Conservation (phyloP, 2,113 vertebrate genomes). For the Anhinga rufa region DNA sequence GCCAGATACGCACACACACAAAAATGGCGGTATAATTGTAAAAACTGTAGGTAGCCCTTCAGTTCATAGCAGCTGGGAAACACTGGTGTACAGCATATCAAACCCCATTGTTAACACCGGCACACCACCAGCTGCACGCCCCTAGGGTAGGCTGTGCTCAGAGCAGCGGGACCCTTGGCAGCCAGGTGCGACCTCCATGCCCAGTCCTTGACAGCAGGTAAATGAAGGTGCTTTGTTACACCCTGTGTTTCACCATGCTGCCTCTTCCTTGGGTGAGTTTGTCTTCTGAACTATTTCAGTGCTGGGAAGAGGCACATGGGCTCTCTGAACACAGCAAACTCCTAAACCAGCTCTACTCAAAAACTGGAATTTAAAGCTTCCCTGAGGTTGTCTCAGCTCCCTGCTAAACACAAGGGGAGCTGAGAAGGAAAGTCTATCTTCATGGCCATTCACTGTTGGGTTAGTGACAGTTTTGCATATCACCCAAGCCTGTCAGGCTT, state of each 20-base stretch:
- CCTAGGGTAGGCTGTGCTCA: neutral
- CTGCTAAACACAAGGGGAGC: fast-evolving
- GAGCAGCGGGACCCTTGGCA: neutral
- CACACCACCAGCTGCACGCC: neutral
- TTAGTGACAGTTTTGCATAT: neutral
- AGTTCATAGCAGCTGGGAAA: neutral
- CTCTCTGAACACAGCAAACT: neutral
- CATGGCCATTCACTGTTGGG: fast-evolving
- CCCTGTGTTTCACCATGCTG: fast-evolving
- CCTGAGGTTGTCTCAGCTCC: neutral
- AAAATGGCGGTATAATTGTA: neutral
- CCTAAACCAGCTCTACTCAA: neutral
- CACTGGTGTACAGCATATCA: fast-evolving
- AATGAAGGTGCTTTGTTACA: neutral
- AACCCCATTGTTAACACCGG: neutral
- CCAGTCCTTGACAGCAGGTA: fast-evolving
- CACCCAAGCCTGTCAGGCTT: neutral
- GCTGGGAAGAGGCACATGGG: neutral
- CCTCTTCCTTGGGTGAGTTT: neutral
- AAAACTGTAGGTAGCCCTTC: neutral
- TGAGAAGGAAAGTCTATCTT: neutral
- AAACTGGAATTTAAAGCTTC: neutral
- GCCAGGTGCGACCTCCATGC: fast-evolving
- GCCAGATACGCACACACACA: neutral
- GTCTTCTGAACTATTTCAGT: neutral